Conservation (phyloP, 2,888 invertebrate genomes). For the Sisyra nigra region DNA sequence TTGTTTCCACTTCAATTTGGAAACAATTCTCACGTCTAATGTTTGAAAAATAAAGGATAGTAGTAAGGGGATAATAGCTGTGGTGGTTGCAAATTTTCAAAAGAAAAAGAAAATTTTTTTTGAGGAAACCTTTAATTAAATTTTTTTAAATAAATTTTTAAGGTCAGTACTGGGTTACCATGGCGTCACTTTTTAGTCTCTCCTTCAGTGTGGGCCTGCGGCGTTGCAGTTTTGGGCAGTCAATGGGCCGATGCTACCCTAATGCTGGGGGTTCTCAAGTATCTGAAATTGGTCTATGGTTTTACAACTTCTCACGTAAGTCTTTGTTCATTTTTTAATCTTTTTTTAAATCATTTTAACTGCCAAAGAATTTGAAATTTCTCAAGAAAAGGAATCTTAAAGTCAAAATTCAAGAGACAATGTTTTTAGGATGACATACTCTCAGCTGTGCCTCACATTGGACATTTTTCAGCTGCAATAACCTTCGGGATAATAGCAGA, state of each 20-base stretch:
- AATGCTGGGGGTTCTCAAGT: conserved; percentile 38
- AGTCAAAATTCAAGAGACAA: neutral
- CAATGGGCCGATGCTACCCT: conserved; percentile 42
- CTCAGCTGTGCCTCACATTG: conserved; percentile 36
- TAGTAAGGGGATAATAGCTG: too few relatives aligned
- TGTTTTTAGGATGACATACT: conserved; percentile 32
- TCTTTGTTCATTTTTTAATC: too few relatives aligned
- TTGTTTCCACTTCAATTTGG: too few relatives aligned
- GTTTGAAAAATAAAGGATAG: too few relatives aligned
- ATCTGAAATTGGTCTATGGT: conserved; percentile 38
- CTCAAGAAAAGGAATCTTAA: too few relatives aligned
- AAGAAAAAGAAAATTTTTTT: too few relatives aligned
- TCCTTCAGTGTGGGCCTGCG: conserved; percentile 40
- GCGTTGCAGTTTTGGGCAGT: conserved; percentile 38
- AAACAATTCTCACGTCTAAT: too few relatives aligned
- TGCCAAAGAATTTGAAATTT: too few relatives aligned
- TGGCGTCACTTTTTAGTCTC: conserved; percentile 36
- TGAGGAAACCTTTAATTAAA: too few relatives aligned
- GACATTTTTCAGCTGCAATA: conserved; percentile 37
- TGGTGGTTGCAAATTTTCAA: too few relatives aligned
- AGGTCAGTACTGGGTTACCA: conserved; percentile 29
- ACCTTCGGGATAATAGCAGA: conserved; percentile 38
- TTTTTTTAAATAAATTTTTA: conserved; percentile 6
- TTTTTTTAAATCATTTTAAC: too few relatives aligned
- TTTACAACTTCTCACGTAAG: conserved; percentile 38